Conservation (phyloP, 1,140 invertebrate genomes). For the Chironomus striatipennis region DNA sequence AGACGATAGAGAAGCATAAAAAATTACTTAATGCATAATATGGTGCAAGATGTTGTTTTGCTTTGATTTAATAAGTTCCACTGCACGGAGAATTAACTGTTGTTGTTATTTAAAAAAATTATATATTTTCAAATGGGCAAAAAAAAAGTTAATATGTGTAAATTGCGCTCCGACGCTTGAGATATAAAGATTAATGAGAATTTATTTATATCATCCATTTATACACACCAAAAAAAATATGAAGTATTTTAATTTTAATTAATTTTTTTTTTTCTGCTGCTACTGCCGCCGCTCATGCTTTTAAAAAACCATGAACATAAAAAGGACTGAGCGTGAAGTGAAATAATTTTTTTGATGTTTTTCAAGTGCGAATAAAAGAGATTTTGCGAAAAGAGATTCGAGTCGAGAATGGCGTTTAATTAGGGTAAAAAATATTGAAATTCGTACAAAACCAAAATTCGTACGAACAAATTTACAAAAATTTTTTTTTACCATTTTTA, state of each 20-base stretch:
- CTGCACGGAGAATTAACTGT: no score
- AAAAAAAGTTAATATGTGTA: neutral
- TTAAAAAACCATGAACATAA: neutral
- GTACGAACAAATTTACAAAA: no score
- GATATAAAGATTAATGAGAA: constrained; percentile 5
- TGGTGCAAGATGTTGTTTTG: no score
- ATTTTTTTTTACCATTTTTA: no score
- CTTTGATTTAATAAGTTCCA: no score
- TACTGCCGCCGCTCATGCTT: neutral
- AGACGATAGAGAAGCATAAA: no score
- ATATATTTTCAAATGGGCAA: no score
- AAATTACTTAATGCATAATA: no score
- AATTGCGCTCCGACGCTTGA: neutral
- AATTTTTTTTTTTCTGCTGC: neutral
- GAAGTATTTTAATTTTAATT: neutral
- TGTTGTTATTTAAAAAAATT: no score
- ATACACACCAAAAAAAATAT: neutral
- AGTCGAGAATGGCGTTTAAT: no score
- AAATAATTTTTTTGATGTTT: neutral
- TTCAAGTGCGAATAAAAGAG: neutral
- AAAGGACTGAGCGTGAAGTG: constrained; percentile 11
- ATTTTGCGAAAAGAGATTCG: neutral
- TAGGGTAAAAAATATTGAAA: no score
- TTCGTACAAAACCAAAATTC: no score
- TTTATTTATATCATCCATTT: neutral